These are phyloP conservation scores for Sterna hirundo DNA, from an alignment of 2,113 vertebrate species.

Conservation along the genomic window DNA sequence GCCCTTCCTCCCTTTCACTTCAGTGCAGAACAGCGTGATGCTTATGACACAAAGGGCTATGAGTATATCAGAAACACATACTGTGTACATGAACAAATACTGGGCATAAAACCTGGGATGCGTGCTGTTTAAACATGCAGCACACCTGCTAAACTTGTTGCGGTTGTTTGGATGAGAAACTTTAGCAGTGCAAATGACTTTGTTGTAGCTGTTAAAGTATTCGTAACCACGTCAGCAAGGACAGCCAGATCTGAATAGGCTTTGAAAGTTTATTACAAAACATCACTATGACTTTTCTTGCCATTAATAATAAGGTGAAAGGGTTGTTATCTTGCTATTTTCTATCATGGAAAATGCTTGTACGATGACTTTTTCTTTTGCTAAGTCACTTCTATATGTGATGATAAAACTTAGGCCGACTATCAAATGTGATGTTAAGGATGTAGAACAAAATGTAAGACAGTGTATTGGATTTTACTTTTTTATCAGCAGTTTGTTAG, in stretches of 20 bases:
- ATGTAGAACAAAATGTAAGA: not conserved
- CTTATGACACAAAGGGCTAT: not conserved
- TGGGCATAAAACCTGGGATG: not conserved
- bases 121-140: not conserved
- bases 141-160: not conserved
- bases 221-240: not conserved
- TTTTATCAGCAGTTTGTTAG: not conserved
- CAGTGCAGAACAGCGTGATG: not conserved
- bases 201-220: not conserved
- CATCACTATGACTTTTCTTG: not conserved
- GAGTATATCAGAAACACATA: not conserved
- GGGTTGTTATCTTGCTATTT: not conserved
- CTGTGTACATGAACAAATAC: not conserved
- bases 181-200: not conserved
- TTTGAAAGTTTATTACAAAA: slow-evolving; percentile 2
- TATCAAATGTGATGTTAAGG: not conserved
- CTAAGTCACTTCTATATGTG: not conserved
- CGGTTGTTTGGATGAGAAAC: not conserved
- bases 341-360: not conserved
- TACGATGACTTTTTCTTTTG: not conserved
- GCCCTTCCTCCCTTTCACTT: not conserved
- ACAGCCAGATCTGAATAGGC: not conserved
- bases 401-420: not conserved
- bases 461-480: not conserved
- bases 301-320: not conserved